Percentiles rank a stretch among this genome's conserved stretches.
Evolutionary conservation across 2,113 vertebrate species (phyloP).

Genomic region (Indicator indicator): DNA sequence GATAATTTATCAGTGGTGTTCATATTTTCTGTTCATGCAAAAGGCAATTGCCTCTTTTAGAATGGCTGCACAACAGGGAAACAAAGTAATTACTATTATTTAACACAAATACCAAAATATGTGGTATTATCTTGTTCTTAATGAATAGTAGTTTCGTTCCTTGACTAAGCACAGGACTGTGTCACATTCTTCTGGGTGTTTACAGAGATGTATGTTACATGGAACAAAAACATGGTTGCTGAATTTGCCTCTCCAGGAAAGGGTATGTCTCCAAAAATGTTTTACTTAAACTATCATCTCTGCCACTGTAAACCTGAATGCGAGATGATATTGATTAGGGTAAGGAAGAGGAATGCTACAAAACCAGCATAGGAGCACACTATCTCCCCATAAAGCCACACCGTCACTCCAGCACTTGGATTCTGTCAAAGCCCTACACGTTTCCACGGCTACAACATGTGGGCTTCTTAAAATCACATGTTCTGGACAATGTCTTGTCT

Average conservation of each 20-base stretch:
- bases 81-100: neutral
- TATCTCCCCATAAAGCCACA: neutral
- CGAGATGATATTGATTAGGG: neutral
- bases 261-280: neutral
- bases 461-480: neutral
- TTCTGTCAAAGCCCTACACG: neutral
- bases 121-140: neutral
- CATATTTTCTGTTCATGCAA: neutral
- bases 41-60: neutral
- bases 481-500: neutral
- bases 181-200: neutral
- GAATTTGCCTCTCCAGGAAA: conserved; percentile 8
- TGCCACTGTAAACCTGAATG: neutral
- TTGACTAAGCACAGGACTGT: neutral
- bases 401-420: neutral
- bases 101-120: neutral
- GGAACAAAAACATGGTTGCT: neutral
- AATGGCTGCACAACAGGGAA: neutral
- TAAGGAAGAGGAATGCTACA: neutral
- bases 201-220: neutral
- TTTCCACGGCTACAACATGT: neutral
- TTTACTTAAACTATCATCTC: neutral
- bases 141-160: neutral
- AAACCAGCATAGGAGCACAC: neutral
- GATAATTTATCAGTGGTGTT: neutral